Base-by-base conservation (phyloP, 2,113 vertebrate species). In the Excalfactoria chinensis region DNA sequence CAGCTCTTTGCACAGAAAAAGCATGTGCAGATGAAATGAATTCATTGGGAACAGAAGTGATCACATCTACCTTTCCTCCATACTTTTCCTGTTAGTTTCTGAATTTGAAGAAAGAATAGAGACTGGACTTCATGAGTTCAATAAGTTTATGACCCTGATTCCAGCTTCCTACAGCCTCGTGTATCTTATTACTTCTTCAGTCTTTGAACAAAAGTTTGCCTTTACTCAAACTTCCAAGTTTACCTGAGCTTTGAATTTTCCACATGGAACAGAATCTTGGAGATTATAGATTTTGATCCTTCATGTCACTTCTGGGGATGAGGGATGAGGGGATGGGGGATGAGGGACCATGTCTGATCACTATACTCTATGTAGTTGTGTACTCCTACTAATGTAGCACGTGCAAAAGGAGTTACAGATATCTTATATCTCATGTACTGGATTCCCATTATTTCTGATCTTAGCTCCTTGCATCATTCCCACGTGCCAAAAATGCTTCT, bases 311-410 rank as follows among this genome's bases (percentile, higher is more conserved):
- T 88, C 40, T 77, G 43, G 37, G 7, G 11, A 43, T 37, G 37
- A 37, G 37, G 37, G 37, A 37, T 37, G 37, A 37, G 37, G 37
- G 32, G 23, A 4, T 49, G 9, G 34, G 83, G 17, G 20, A 68
- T 8, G 56, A 40, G 9, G 43, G 9, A 37, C 46, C 5, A 28
- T 0, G 1, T 46, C 34, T 83, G 37, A 34, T 12, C 23, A 40
- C 12, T 40, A 7, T 59, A 5, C 4, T 77, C 32, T 2, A 0
- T 22, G 12, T 44, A 37, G 37, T 28, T 1, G 0, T 49, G 23
- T 25, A 37, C 7, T 71, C 23, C 26, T 64, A 10, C 25, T 9
- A 21, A n/a, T 0, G 1, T 13, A 46, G 13, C 10, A 25, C 21
- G 7, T 13, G 5, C 6, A 22, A 41, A 34, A 44, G 32, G 4